Base-by-base conservation (phyloP, 2,888 invertebrate species). In the Lacanobia wlatinum region DNA sequence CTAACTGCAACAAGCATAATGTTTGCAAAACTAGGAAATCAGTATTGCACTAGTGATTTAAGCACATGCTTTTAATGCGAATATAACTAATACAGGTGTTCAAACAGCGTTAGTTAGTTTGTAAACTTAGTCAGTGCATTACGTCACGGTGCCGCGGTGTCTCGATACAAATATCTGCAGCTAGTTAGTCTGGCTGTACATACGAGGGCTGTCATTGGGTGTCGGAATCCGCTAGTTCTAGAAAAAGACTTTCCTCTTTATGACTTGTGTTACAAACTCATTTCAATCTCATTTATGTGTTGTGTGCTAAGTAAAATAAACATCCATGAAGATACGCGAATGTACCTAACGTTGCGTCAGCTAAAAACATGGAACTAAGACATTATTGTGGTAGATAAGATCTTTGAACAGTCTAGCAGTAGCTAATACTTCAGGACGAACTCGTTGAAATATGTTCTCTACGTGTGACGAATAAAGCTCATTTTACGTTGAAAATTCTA, bases 301-400 rank as follows among this genome's bases (percentile, higher is more conserved):
- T 53, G 23, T 53, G 53, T 14, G 21, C 6, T 23, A 28, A 16
- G 7, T 6, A 14, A 6, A 14, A 53, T 53, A 14, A 53, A 14
- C 6, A 9, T n/a, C n/a, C n/a, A n/a, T n/a, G n/a, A n/a, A n/a
- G n/a, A 55, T 2, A 2, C 14, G 5, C 16, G 16, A 23, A 18
- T 55, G 55, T 55, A 28, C 14, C 55, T 16, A 55, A 55, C 28
- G 55, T 55, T 1, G 55, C 55, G 28, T 55, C 55, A 55, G 28
- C 28, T 16, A 55, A 55, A 28, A 8, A 28, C 55, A 55, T 55
- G 28, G 23, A 34, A 70, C 21, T 10, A 50, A 68, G 50, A 76
- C 8, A 23, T 50, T n/a, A 55, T 18, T 75, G 40, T 5, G 40
- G 48, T 28, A 34, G 40, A 62, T 56, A 50, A 69, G 21, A 50